Conservation (phyloP, 2,797 vertebrate genomes). For the Scomberomorus guttatus region DNA sequence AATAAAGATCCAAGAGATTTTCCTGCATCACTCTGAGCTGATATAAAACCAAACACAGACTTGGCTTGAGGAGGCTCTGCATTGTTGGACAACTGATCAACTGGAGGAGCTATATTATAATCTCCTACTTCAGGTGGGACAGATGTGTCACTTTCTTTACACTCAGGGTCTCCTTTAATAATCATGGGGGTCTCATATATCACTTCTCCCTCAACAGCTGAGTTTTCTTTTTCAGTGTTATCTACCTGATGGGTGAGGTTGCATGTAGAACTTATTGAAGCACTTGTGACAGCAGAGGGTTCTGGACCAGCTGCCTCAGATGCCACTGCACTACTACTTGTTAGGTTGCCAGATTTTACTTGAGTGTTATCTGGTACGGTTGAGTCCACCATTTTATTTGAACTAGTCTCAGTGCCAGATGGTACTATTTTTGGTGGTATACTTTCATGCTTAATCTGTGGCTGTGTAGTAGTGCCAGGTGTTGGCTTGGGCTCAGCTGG, state of each 20-base stretch:
- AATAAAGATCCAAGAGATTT: constrained; percentile 91
- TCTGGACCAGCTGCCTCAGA: constrained; percentile 33
- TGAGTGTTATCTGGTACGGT: constrained; percentile 35
- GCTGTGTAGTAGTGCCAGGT: constrained; percentile 38
- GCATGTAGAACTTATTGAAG: constrained; percentile 26
- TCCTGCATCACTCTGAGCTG: constrained; percentile 82
- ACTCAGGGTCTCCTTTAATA: constrained; percentile 69
- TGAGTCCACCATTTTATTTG: constrained; percentile 38
- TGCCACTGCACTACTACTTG: constrained; percentile 10
- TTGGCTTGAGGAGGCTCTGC: constrained; percentile 73
- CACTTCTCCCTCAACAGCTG: constrained; percentile 50
- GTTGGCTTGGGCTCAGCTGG: constrained; percentile 55
- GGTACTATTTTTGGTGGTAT: constrained; percentile 26
- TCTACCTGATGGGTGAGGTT: constrained; percentile 37
- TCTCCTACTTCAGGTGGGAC: constrained; percentile 33
- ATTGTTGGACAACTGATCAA: constrained; percentile 57
- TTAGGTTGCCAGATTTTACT: constrained; percentile 28
- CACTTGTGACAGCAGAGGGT: constrained; percentile 29
- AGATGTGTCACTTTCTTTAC: constrained; percentile 63
- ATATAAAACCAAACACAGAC: constrained; percentile 86
- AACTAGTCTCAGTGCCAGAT: constrained; percentile 23
- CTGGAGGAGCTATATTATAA: constrained; percentile 23
- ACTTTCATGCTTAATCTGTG: constrained; percentile 61
- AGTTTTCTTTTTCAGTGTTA: constrained; percentile 50
- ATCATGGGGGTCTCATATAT: constrained; percentile 69